phyloP scores from a whole-genome alignment of 2,113 vertebrate genomes.

The Artemisiospiza belli region DNA sequence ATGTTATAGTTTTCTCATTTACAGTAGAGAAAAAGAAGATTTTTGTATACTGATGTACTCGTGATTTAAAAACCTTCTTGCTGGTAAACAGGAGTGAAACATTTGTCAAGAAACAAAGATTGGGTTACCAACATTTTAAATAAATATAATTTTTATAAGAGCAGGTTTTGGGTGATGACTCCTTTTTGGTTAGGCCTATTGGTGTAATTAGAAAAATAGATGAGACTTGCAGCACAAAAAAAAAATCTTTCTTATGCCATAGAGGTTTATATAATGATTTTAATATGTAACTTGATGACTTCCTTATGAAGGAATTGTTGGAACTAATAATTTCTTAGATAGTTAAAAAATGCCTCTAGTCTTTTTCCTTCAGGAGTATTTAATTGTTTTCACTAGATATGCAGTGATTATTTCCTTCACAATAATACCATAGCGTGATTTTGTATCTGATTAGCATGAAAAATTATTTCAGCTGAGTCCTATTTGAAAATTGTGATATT shows the following conservation, averaged over 20 bases:
- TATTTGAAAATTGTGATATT: background rate
- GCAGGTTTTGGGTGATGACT: rapidly evolving
- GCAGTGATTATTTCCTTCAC: background rate
- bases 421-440: background rate
- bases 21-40: background rate
- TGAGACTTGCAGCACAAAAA: background rate
- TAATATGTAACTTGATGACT: background rate
- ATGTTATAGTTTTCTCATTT: background rate
- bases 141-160: background rate
- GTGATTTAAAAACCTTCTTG: background rate
- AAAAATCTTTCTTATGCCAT: background rate
- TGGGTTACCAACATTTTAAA: background rate
- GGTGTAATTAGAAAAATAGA: background rate
- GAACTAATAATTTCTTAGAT: background rate
- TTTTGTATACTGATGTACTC: background rate
- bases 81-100: background rate
- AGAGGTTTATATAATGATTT: background rate
- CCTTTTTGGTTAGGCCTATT: background rate
- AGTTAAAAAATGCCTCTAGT: background rate
- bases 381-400: background rate
- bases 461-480: background rate
- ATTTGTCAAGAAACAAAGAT: background rate
- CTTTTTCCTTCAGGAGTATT: background rate
- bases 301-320: background rate
- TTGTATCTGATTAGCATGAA: background rate